Evolutionary conservation across 1,140 invertebrate species (phyloP).

Genomic region (Anadara kagoshimensis): DNA sequence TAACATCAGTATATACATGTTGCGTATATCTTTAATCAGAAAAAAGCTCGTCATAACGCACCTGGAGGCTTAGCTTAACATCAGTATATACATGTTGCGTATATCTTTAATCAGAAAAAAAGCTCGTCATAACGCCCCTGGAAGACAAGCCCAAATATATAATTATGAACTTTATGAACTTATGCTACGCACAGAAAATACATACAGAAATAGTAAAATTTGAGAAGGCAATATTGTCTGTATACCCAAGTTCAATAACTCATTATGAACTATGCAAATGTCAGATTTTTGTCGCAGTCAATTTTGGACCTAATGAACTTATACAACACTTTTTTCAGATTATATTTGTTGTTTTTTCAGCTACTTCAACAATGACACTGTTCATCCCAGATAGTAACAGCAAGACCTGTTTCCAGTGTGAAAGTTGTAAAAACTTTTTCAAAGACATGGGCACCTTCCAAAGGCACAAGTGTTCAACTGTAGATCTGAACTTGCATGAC

Average conservation of each 20-base stretch:
- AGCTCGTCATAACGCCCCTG: too few species aligned
- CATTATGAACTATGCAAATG: background rate
- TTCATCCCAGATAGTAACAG: slow-evolving; percentile 16
- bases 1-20: too few species aligned
- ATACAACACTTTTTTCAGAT: background rate
- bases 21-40: too few species aligned
- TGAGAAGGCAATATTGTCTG: background rate
- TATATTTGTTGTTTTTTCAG: slow-evolving; percentile 24
- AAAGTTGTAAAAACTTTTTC: background rate
- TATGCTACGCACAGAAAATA: background rate
- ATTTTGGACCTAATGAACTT: background rate
- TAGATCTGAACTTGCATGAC: too few species aligned
- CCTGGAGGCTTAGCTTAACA: too few species aligned
- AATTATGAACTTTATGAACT: background rate
- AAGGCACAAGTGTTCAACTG: too few species aligned
- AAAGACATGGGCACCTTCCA: too few species aligned
- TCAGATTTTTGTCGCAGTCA: background rate
- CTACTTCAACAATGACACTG: slow-evolving; percentile 15
- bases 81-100: too few species aligned
- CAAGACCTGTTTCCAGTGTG: slow-evolving; percentile 12
- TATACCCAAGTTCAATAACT: background rate
- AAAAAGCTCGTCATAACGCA: too few species aligned
- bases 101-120: too few species aligned
- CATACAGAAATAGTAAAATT: background rate
- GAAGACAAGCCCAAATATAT: too few species aligned